Percentiles rank a stretch among this genome's conserved stretches.
These are phyloP conservation scores for Gonocerus acuteangulatus DNA, from an alignment of 2,888 invertebrate species.

Conservation along the genomic window DNA sequence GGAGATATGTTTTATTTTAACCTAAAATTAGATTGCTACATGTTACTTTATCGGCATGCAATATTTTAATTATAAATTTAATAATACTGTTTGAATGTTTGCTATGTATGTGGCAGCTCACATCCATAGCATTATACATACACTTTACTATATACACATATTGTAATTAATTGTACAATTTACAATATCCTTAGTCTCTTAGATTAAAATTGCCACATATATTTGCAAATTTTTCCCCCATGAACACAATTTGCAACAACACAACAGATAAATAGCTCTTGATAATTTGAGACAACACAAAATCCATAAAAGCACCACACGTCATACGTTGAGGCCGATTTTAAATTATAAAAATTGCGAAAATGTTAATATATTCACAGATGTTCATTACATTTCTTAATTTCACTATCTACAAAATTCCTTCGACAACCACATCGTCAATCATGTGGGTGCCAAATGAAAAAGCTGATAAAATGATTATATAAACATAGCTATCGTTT, in stretches of 20 bases:
- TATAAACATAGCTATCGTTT: conserved; percentile 18
- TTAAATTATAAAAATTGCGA: conserved; percentile 18
- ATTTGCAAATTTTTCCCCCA: conserved; percentile 4
- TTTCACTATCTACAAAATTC: conserved; percentile 18
- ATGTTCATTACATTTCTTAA: conserved; percentile 19
- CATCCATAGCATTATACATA: conserved; percentile 21
- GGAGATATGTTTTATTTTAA: conserved; percentile 24
- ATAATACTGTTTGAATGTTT: conserved; percentile 27
- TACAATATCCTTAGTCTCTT: conserved; percentile 19
- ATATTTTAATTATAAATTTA: conserved; percentile 28
- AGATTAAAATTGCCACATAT: conserved; percentile 8
- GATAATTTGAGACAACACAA: conserved; percentile 13
- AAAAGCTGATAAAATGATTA: conserved; percentile 21
- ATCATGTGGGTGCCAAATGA: not conserved
- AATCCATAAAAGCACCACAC: conserved; percentile 18
- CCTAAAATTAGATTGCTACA: conserved; percentile 26
- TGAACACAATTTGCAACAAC: conserved; percentile 20
- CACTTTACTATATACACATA: conserved; percentile 19
- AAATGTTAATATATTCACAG: conserved; percentile 18
- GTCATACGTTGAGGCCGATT: conserved; percentile 21
- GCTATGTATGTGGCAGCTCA: conserved; percentile 16
- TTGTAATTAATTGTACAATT: conserved; percentile 24
- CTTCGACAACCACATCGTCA: conserved; percentile 7
- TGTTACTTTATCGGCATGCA: conserved; percentile 24
- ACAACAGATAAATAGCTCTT: conserved; percentile 18